Evolutionary conservation across 37 sponge, comb jelly and placozoan species (phyloP), one percentile per base, ranked within the genome.

Genomic region (Haliclona indistincta): DNA sequence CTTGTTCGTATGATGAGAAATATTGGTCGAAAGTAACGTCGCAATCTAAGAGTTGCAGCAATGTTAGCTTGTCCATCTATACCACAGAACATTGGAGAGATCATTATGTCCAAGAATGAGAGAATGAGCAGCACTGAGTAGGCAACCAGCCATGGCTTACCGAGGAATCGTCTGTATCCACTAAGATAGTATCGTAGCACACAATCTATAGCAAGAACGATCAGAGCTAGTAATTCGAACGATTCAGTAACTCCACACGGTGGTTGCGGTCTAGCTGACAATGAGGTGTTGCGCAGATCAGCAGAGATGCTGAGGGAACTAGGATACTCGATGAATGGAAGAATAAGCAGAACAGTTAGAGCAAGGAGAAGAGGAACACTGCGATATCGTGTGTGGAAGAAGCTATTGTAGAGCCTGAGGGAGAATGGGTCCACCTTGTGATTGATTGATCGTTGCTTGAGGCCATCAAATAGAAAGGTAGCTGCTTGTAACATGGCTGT

Each of bases 251-350:
- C 68, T 1, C 95, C 95, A 63, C 95, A 95, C 0, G 76, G 89
- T 7, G 80, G 74, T 25, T 77, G 64, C 1, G 71, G 63, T 0
- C 49, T 5, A 32, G 15, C 49, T n/a, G n/a, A n/a, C n/a, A n/a
- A n/a, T n/a, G n/a, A n/a, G 1, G 35, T 39, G 15, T 11, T 2
- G 29, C 54, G 55, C 43, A 41, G 47, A 53, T 86, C 78, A 23
- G 87, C 86, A 30, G 86, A 87, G 40, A 73, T 32, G 43, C 71
- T 82, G 65, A 93, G 56, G 3, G 95, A 91, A 29, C 82, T 78
- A 10, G 91, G 95, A 23, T 71, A 81, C 70, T 95, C 95, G 34
- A 95, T 64, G 69, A 95, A 95, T 1, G 95, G 82, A 42, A 95
- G 71, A 5, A 70, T 64, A 38, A 81, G 38, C 47, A 80, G 47